These are phyloP conservation scores for Strongylocentrotus purpuratus DNA, from an alignment of 35 echinoderm and acorn worm species.

Conservation along the genomic window DNA sequence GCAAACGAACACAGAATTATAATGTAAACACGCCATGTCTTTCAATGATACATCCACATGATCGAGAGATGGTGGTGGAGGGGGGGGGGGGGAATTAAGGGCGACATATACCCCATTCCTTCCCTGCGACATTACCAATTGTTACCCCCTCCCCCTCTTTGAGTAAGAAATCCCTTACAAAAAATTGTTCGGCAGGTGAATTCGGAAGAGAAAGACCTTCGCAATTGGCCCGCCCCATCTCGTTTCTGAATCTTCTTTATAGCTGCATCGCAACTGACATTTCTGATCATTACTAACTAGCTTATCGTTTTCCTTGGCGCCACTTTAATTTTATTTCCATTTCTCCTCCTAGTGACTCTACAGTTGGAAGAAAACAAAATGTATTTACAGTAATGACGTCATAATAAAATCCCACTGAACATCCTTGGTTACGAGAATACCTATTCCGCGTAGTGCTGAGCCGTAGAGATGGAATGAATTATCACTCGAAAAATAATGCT, in stretches of 20 bases:
- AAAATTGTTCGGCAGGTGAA: neutral
- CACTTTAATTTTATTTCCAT: neutral
- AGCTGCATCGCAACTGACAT: neutral
- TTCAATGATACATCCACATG: no score
- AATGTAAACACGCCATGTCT: no score
- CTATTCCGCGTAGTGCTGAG: neutral
- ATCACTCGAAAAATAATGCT: no score
- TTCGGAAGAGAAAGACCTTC: neutral
- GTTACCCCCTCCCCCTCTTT: neutral
- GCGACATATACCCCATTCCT: no score
- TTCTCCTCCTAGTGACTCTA: neutral
- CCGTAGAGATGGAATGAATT: neutral
- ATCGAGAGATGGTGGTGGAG: no score
- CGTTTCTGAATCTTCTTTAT: neutral
- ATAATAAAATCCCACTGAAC: neutral
- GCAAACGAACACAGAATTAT: no score
- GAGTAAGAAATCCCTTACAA: neutral
- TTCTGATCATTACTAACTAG: conserved; percentile 12
- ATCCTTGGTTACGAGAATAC: no score
- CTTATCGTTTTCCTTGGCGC: neutral
- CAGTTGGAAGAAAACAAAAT: neutral
- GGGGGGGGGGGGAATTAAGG: no score
- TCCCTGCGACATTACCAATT: no score
- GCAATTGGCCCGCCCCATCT: neutral
- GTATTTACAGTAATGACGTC: neutral